Base-by-base conservation (phyloP, 2,888 invertebrate genomes). In the Lasiommata megera region DNA sequence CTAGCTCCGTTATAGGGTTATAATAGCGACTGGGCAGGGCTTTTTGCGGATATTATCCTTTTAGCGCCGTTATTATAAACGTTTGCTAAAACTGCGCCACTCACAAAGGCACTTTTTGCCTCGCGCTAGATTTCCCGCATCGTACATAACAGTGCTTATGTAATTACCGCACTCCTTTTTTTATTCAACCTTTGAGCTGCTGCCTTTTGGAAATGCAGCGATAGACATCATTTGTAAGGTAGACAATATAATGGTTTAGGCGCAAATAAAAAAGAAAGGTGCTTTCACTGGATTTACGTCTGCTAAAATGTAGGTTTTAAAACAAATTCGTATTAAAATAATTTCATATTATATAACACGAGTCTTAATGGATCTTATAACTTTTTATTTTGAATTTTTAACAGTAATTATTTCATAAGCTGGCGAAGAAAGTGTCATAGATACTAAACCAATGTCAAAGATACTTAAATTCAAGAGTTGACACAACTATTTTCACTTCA, bases 1-100 rank as follows among this genome's bases (percentile, higher is more conserved):
- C 80, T 79, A 79, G 76, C 73, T 54, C 70, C 67, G 79, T 79
- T 80, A 79, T 76, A 76, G 70, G 72, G 79, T 77, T 79, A 80
- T 78, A 79, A 79, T 54, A 55, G 58, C 54, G 54, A 46, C 17
- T 72, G 73, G 75, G 67, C 72, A 64, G 68, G 73, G 79, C 74
- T 86, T 87, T 86, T 86, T 86, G 84, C 72, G 75, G 74, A 79
- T 81, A 86, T 84, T 81, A 87, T 85, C 84, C 80, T 84, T 83
- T 84, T 84, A 86, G 77, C 80, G 69, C 74, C 78, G 74, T 73
- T 80, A 82, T 81, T 80, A 84, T 81, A 76, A 80, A 73, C 79
- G 82, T 74, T 79, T 71, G 69, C 74, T 76, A 77, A 82, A 80
- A 79, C 73, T 68, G 66, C 64, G 67, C 63, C 67, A 61, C 65